A percentile compares a stretch with the other conserved stretches of the same genome.
Evolutionary conservation across 2,888 invertebrate genomes (phyloP).

Genomic region (Thecophora atra): DNA sequence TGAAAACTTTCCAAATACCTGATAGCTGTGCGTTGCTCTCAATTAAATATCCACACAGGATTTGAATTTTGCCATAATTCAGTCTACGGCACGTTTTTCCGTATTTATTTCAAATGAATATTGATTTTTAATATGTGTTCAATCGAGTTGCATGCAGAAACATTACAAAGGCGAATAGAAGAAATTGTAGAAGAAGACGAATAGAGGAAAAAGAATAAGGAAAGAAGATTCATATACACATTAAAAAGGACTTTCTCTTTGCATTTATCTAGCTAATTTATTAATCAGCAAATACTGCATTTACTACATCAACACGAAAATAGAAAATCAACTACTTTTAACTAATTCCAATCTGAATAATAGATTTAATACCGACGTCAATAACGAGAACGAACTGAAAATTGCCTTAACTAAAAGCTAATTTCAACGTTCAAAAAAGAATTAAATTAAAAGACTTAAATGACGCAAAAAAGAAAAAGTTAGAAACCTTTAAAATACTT

Average conservation of each 20-base stretch:
- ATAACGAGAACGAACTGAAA: background rate
- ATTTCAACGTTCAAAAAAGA: background rate
- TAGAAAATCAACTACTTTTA: too few relatives aligned
- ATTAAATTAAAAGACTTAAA: too few relatives aligned
- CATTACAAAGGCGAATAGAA: slow-evolving; percentile 15
- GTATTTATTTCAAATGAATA: background rate
- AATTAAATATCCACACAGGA: slow-evolving; percentile 61
- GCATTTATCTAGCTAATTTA: too few relatives aligned
- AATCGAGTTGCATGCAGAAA: slow-evolving; percentile 22
- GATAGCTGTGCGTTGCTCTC: too few relatives aligned
- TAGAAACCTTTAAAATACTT: too few relatives aligned
- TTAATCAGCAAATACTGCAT: too few relatives aligned
- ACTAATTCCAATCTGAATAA: too few relatives aligned
- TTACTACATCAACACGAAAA: too few relatives aligned
- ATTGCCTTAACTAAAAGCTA: background rate
- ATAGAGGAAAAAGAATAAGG: background rate
- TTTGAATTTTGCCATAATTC: slow-evolving; percentile 60
- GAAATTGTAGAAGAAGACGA: too few relatives aligned
- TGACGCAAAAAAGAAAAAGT: too few relatives aligned
- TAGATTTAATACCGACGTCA: too few relatives aligned
- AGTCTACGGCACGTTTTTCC: slow-evolving; percentile 45
- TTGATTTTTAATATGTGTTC: background rate
- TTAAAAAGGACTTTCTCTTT: too few relatives aligned
- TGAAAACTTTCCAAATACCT: background rate
- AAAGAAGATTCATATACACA: slow-evolving; percentile 1